phyloP scores from a whole-genome alignment of 2,113 vertebrate genomes.

The Tenebrosternarchus preto region DNA sequence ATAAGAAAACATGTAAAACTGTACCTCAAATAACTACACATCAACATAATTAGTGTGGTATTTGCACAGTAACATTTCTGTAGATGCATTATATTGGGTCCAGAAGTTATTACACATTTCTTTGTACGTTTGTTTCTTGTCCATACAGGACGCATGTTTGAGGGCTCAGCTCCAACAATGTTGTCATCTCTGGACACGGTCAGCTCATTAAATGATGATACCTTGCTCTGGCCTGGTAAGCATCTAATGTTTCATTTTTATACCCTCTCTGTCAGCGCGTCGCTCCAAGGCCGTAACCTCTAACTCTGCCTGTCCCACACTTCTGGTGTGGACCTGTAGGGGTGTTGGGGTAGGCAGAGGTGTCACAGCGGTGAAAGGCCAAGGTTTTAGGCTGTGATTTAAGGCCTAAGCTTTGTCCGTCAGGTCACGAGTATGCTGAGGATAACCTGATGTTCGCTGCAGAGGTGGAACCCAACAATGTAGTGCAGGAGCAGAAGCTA shows the following conservation, averaged over 20 bases:
- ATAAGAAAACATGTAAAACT: too few species aligned
- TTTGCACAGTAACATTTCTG: not conserved
- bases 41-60: not conserved
- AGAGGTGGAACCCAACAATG: conserved; percentile 84
- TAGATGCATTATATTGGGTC: not conserved
- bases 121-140: not conserved
- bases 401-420: not conserved
- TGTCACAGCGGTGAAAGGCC: not conserved
- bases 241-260: not conserved
- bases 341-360: too few species aligned
- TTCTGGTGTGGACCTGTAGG: not conserved
- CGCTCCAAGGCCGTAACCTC: too few species aligned
- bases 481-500: conserved; percentile 75
- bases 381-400: not conserved
- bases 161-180: conserved; percentile 90
- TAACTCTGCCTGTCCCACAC: not conserved
- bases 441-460: conserved; percentile 92
- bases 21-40: not conserved
- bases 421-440: conserved; percentile 93
- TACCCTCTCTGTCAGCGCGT: not conserved
- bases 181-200: conserved; percentile 88
- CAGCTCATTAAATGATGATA: conserved; percentile 81
- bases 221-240: conserved; percentile 92
- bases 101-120: not conserved
- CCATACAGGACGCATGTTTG: conserved; percentile 88